Evolutionary conservation across 2,113 vertebrate species (phyloP), one percentile per base, ranked within the genome.

Genomic region (Microtus richardsoni): DNA sequence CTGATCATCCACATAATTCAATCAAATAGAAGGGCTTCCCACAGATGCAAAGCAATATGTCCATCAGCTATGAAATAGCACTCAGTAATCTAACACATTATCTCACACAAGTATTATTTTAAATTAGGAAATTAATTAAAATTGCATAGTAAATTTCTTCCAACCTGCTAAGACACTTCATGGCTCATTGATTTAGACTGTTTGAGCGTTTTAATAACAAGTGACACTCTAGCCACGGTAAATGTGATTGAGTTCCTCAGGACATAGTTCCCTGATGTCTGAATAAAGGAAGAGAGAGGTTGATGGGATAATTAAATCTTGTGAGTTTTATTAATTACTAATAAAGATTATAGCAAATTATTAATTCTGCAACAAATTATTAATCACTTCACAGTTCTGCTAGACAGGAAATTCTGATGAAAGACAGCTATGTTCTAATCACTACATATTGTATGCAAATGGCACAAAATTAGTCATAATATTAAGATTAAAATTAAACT

Each of bases 91-190:
- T 49, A 82, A 71, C 9, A 89, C 24, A 64, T 93, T 88, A 70
- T 91, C 73, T 88, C 49, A 91, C 49, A 88, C 6, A 75, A 24
- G 28, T 41, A 49, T 88, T 26, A 80, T 85, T 74, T 91, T 87
- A 52, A 96, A 78, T 91, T 68, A 94, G 36, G 3, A 89, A 93
- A 84, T 74, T 66, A 90, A 90, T 95, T 93, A 83, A 86, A 83
- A 90, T 91, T 70, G n/a, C 8, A 77, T n/a, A 39, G 33, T 66
- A 10, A 93, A 58, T 85, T 85, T 96, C 77, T 95, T 33, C 13
- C n/a, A 77, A 77, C 21, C 44, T 79, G 28, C 60, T 91, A 41
- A 58, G 85, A 93, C 33, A 87, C 60, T n/a, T 71, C 41, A 87
- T 47, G 68, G 79, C 44, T 93, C 84, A 84, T 62, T 96, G 52